Conservation (phyloP, 2,797 vertebrate genomes). For the Balearica regulorum region DNA sequence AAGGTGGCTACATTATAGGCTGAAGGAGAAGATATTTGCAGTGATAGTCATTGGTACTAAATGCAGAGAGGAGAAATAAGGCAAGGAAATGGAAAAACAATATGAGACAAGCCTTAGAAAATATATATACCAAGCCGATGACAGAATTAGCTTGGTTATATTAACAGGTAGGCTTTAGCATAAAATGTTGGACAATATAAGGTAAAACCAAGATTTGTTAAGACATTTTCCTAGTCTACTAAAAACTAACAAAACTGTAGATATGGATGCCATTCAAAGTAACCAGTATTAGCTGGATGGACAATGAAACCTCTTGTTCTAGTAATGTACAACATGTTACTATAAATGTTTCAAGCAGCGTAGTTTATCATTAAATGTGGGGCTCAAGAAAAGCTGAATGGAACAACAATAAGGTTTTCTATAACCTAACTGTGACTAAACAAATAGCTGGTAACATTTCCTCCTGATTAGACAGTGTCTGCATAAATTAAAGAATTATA, state of each 20-base stretch:
- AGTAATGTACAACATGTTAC: not conserved
- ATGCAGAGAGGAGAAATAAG: not conserved
- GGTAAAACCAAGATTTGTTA: not conserved
- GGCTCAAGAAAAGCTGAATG: conserved; percentile 24
- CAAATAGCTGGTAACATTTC: conserved; percentile 43
- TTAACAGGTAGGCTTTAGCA: not conserved
- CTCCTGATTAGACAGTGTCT: conserved; percentile 43
- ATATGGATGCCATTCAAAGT: not conserved
- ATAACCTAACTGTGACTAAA: conserved; percentile 36
- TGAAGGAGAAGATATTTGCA: not conserved
- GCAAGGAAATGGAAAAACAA: not conserved
- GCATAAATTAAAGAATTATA: conserved; percentile 57
- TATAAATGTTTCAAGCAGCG: not conserved
- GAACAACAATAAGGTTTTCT: not conserved
- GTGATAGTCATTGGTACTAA: not conserved
- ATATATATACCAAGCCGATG: not conserved
- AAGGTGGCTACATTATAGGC: not conserved
- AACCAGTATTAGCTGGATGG: not conserved
- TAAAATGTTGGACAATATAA: not conserved
- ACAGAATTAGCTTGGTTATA: not conserved
- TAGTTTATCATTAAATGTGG: not conserved
- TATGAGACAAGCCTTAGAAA: not conserved
- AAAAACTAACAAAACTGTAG: not conserved
- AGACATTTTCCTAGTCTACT: not conserved
- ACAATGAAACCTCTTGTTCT: not conserved